Conservation (phyloP, 2,888 invertebrate genomes). For the Salticus scenicus region DNA sequence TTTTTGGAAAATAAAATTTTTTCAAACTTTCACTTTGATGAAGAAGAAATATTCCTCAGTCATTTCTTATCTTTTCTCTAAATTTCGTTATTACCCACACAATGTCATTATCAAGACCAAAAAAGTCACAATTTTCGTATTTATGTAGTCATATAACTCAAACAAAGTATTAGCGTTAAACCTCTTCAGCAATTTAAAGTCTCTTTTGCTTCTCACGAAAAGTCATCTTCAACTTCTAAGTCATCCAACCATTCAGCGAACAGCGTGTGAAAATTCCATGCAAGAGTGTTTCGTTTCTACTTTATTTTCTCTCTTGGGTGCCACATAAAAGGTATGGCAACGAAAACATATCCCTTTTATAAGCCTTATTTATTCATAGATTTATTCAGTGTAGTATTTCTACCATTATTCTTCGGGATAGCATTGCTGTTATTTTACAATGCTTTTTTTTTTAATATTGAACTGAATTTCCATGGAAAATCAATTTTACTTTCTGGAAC, state of each 20-base stretch:
- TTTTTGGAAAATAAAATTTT: no score
- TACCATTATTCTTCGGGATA: no score
- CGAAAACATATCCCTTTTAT: not conserved
- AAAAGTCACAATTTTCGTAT: not conserved
- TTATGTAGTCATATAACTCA: not conserved
- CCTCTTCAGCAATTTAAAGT: constrained; percentile 21
- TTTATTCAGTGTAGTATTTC: no score
- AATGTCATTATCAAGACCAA: not conserved
- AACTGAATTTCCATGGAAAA: no score
- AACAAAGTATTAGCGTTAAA: not conserved
- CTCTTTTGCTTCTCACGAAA: constrained; percentile 41
- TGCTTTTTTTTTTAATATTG: no score
- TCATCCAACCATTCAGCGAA: constrained; percentile 54
- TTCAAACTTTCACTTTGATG: no score
- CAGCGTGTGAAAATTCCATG: constrained; percentile 60
- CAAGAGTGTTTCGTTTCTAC: constrained; percentile 24
- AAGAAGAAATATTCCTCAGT: no score
- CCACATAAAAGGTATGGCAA: not conserved
- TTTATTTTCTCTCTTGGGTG: constrained; percentile 40
- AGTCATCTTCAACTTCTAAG: constrained; percentile 3
- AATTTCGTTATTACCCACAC: not conserved
- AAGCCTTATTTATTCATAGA: not conserved
- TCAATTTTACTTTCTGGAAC: no score
- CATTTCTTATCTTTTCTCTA: no score
- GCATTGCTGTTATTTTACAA: no score